These are phyloP conservation scores for Phalacrocorax pelagicus DNA, from an alignment of 2,113 vertebrate genomes.

Conservation along the genomic window DNA sequence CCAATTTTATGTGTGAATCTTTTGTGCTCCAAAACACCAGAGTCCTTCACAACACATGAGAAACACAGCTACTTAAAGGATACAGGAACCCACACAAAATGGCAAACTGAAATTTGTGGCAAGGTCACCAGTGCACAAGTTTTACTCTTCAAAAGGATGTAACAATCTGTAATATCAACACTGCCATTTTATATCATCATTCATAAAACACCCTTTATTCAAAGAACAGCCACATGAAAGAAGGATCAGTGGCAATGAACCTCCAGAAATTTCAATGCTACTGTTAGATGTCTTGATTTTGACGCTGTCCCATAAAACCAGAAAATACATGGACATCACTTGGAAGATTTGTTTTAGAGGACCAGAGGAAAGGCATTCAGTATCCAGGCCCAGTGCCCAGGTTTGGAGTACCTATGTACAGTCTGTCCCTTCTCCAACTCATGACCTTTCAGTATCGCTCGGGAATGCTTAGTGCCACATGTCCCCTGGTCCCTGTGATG, in stretches of 20 bases:
- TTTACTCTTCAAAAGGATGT: not conserved
- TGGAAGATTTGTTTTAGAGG: not conserved
- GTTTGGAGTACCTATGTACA: not conserved
- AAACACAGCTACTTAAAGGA: not conserved
- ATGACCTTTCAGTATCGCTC: accelerated
- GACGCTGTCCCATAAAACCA: not conserved
- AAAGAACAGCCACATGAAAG: not conserved
- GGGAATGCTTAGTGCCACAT: not conserved
- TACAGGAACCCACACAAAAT: not conserved
- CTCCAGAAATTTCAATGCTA: not conserved
- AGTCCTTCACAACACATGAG: not conserved
- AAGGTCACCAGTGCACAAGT: not conserved
- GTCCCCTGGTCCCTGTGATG: not conserved
- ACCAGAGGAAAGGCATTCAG: not conserved
- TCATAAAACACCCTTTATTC: not conserved
- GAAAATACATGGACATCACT: not conserved
- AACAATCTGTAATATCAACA: not conserved
- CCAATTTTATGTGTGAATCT: not conserved
- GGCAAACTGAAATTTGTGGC: not conserved
- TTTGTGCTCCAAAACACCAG: not conserved
- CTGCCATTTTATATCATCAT: not conserved
- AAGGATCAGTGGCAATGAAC: not conserved
- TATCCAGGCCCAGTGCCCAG: not conserved
- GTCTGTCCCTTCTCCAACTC: not conserved
- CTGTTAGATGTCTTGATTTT: not conserved